phyloP scores from a whole-genome alignment of 2,113 vertebrate species.

The Leucopsar rothschildi region DNA sequence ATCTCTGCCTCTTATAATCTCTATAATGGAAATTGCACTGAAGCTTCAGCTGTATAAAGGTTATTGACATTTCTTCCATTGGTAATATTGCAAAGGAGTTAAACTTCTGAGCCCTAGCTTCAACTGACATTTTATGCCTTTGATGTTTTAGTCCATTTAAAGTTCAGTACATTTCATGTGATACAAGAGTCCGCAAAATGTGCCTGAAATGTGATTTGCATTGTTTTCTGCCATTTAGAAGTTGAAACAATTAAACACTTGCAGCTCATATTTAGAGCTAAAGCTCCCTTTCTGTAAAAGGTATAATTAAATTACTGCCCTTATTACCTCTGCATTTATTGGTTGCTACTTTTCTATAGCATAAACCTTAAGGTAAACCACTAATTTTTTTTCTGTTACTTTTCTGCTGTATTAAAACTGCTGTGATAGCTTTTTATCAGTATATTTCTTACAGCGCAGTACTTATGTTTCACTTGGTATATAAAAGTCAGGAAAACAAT shows the following conservation, averaged over 20 bases:
- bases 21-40: not conserved
- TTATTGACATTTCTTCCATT: not conserved
- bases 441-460: not conserved
- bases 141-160: not conserved
- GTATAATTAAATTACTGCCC: not conserved
- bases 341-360: not conserved
- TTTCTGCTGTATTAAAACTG: not conserved
- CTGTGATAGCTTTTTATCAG: not conserved
- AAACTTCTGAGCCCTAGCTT: not conserved
- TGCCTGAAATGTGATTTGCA: not conserved
- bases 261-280: not conserved
- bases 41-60: not conserved
- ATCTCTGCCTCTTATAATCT: not conserved
- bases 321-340: not conserved
- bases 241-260: not conserved
- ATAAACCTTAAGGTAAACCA: not conserved
- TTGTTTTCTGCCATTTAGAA: not conserved
- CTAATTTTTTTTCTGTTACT: not conserved
- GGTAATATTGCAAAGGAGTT: not conserved
- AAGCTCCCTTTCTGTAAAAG: not conserved
- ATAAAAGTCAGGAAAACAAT: constrained; percentile 42
- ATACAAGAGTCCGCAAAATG: not conserved
- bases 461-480: constrained; percentile 45
- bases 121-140: not conserved
- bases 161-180: not conserved